A percentile compares a stretch with the other conserved stretches of the same genome.
Conservation (phyloP, 2,797 vertebrate species). For the Myripristis jacobus region DNA sequence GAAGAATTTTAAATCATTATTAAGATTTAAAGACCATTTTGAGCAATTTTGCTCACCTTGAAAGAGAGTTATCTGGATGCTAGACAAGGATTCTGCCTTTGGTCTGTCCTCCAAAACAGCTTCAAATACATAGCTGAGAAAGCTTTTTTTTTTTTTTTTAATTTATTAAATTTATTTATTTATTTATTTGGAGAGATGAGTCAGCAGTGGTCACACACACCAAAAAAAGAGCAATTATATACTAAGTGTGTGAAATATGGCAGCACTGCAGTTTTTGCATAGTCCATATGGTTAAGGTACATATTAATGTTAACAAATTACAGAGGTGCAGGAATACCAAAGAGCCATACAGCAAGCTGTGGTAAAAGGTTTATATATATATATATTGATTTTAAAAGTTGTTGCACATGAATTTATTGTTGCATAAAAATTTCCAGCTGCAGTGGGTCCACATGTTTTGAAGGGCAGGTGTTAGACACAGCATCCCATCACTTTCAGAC, state of each 20-base stretch:
- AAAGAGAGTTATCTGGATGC: background rate
- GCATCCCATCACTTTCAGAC: slow-evolving; percentile 5
- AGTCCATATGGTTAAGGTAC: background rate
- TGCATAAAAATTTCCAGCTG: background rate
- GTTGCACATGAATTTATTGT: too few relatives aligned
- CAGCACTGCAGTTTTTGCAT: background rate
- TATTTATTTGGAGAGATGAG: background rate
- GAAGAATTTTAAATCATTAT: too few relatives aligned
- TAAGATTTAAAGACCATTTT: too few relatives aligned
- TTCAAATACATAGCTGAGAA: background rate
- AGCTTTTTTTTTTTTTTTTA: background rate
- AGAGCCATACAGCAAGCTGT: background rate
- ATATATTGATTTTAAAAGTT: too few relatives aligned
- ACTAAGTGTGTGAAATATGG: too few relatives aligned
- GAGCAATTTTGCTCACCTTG: background rate
- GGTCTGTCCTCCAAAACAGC: background rate
- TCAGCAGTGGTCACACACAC: too few relatives aligned
- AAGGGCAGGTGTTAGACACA: slow-evolving; percentile 2
- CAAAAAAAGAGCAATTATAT: too few relatives aligned
- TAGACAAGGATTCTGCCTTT: background rate
- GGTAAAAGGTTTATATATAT: too few relatives aligned
- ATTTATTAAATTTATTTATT: too few relatives aligned
- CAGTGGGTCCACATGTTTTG: slow-evolving; percentile 32
- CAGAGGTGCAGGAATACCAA: background rate
- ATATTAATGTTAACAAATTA: background rate